Evolutionary conservation across 2,113 vertebrate species (phyloP).

Genomic region (Hystrix brachyura): DNA sequence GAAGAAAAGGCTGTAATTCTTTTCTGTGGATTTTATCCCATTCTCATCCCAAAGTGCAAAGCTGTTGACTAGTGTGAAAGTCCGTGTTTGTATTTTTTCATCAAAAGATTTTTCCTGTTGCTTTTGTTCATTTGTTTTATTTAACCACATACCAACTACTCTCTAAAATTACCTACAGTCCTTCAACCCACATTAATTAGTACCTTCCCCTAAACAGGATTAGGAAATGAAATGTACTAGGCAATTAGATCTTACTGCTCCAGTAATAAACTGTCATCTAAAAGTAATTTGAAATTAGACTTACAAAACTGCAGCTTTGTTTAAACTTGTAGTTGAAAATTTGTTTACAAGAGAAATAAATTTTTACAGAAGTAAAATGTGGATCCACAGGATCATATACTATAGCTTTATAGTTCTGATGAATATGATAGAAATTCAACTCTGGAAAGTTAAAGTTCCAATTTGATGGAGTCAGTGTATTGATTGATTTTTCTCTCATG

Average conservation of each 20-base stretch:
- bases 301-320: background rate
- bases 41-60: slow-evolving; percentile 38
- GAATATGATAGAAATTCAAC: background rate
- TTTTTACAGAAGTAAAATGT: slow-evolving; percentile 7
- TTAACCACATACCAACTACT: background rate
- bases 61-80: slow-evolving; percentile 54
- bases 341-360: slow-evolving; percentile 4
- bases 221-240: background rate
- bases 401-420: background rate
- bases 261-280: background rate
- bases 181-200: background rate
- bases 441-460: slow-evolving; percentile 10
- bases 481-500: background rate
- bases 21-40: background rate
- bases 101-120: background rate
- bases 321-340: background rate
- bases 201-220: background rate
- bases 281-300: slow-evolving; percentile 11
- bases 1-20: background rate
- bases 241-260: background rate
- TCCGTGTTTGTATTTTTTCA: slow-evolving; percentile 47
- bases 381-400: background rate
- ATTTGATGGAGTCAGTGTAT: slow-evolving; percentile 19
- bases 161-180: background rate
- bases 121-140: slow-evolving; percentile 42